Percentiles rank a stretch among this genome's conserved stretches.
Conservation (phyloP, 2,113 vertebrate species). For the Aspiorhynchus laticeps region DNA sequence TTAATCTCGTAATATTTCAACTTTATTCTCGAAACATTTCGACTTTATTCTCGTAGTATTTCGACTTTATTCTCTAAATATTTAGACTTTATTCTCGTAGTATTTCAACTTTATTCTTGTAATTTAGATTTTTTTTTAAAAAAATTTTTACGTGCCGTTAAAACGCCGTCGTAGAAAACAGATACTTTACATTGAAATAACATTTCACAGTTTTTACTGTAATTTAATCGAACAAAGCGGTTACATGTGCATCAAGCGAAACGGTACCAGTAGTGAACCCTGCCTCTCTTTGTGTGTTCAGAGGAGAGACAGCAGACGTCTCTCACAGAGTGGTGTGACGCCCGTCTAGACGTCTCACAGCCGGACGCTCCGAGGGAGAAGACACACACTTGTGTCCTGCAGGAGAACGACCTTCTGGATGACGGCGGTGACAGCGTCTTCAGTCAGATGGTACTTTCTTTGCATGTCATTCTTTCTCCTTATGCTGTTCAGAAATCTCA, state of each 20-base stretch:
- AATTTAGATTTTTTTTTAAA: no score
- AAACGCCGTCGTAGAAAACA: no score
- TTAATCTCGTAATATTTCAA: no score
- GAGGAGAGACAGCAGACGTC: constrained; percentile 83
- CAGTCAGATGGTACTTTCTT: constrained; percentile 77
- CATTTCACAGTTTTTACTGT: neutral
- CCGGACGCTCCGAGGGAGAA: constrained; percentile 68
- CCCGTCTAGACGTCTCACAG: constrained; percentile 67
- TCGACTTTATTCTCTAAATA: no score
- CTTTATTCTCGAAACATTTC: no score
- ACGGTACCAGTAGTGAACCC: neutral
- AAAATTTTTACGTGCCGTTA: no score
- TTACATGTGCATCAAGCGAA: neutral
- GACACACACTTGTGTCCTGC: constrained; percentile 61
- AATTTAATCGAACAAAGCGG: neutral
- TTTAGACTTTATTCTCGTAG: no score
- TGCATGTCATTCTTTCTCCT: neutral
- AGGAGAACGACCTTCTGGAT: constrained; percentile 74
- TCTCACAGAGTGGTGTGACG: constrained; percentile 85
- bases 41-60: no score
- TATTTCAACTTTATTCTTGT: no score
- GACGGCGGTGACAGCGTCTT: constrained; percentile 73
- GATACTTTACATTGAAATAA: neutral
- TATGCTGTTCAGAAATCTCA: neutral
- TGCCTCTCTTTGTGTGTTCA: constrained; percentile 56